A percentile compares a stretch with the other conserved stretches of the same genome.
Conservation (phyloP, 2,113 vertebrate species). For the Misgurnus anguillicaudatus region DNA sequence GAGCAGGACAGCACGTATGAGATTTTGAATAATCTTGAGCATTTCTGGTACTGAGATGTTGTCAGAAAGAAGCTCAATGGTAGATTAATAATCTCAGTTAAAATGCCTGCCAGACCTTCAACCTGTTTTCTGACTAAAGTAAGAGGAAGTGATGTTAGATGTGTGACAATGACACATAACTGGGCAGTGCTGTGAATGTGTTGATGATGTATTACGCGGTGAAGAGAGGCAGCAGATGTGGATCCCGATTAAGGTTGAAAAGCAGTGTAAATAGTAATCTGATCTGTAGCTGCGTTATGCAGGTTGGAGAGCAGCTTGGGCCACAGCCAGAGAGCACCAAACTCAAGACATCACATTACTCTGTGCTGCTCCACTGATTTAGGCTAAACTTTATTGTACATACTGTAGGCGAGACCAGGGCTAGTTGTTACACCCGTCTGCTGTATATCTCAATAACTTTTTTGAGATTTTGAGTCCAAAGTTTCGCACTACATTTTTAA, state of each 20-base stretch:
- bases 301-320: slow-evolving; percentile 5
- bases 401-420: too few species aligned
- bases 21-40: slow-evolving; percentile 49
- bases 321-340: neutral
- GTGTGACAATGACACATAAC: slow-evolving; percentile 9
- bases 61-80: slow-evolving; percentile 58
- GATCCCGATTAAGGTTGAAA: slow-evolving; percentile 26
- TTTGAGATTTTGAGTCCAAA: too few species aligned
- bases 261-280: slow-evolving; percentile 30
- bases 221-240: slow-evolving; percentile 22
- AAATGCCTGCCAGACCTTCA: slow-evolving; percentile 28
- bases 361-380: neutral
- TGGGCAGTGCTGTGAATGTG: slow-evolving; percentile 31
- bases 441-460: too few species aligned
- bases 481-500: too few species aligned
- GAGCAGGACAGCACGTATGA: slow-evolving; percentile 57
- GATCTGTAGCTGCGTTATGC: neutral
- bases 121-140: neutral
- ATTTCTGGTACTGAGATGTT: slow-evolving; percentile 48
- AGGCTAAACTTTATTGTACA: neutral
- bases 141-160: neutral
- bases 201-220: slow-evolving; percentile 21
- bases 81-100: slow-evolving; percentile 53
- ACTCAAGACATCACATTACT: slow-evolving; percentile 1
- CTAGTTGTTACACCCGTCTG: too few species aligned